A percentile compares a stretch with the other conserved stretches of the same genome.
phyloP scores from a whole-genome alignment of 2,797 vertebrate genomes.

The Macropodus opercularis region DNA sequence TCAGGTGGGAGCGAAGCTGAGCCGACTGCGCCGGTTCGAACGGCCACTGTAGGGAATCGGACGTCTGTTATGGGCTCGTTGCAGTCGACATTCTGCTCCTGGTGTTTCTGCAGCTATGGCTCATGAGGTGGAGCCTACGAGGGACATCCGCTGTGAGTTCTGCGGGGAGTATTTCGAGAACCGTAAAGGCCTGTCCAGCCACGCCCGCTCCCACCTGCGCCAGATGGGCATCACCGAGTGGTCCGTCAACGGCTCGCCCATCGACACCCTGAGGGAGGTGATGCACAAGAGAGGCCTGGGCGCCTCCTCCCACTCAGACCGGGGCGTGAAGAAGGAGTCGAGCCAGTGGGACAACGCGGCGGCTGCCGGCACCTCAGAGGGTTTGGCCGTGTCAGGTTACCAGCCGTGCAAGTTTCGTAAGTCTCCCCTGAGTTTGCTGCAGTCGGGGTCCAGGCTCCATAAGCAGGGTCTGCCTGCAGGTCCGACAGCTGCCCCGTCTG shows the following conservation, averaged over 20 bases:
- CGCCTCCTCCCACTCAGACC: constrained; percentile 77
- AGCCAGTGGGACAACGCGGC: constrained; percentile 72
- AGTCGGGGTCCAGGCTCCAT: constrained; percentile 73
- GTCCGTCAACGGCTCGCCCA: constrained; percentile 88
- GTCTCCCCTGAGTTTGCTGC: constrained; percentile 77
- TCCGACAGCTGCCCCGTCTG: constrained; percentile 62
- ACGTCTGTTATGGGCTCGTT: too few species aligned
- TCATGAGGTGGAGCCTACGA: constrained; percentile 85
- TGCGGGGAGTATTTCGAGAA: constrained; percentile 88
- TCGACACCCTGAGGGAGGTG: constrained; percentile 90
- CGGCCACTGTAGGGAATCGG: too few species aligned
- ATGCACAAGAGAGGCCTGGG: constrained; percentile 86
- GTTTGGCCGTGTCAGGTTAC: constrained; percentile 66
- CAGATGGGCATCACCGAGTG: constrained; percentile 87
- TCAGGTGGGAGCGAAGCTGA: too few species aligned
- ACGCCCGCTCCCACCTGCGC: constrained; percentile 85
- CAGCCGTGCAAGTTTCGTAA: constrained; percentile 76
- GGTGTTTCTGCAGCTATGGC: constrained; percentile 76
- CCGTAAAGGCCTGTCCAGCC: constrained; percentile 86
- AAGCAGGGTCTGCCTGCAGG: constrained; percentile 75
- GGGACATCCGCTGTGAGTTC: constrained; percentile 90
- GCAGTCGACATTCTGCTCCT: background rate
- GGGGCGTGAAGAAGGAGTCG: constrained; percentile 87
- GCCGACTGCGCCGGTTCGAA: too few species aligned
- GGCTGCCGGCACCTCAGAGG: constrained; percentile 43